Evolutionary conservation across 2,113 vertebrate genomes (phyloP).

Genomic region (Serinus canaria): DNA sequence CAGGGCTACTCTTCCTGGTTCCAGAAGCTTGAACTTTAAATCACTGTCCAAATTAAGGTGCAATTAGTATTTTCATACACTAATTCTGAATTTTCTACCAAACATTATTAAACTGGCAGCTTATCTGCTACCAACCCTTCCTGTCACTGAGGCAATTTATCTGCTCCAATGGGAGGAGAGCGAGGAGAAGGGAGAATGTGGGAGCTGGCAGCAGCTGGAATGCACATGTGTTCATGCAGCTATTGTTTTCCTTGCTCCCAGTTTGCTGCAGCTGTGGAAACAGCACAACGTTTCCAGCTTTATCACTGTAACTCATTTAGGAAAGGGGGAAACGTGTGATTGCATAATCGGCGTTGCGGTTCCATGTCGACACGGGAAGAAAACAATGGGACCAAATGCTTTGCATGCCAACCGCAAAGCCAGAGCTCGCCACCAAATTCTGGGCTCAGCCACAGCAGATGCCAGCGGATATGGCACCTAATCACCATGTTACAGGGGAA

Average conservation of each 20-base stretch:
- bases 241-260: constrained; percentile 15
- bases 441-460: neutral
- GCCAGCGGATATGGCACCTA: neutral
- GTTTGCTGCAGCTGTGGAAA: constrained; percentile 28
- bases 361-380: neutral
- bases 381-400: neutral
- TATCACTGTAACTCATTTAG: neutral
- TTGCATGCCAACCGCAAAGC: neutral
- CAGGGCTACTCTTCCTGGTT: neutral
- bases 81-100: neutral
- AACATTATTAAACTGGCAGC: neutral
- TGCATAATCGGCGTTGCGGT: neutral
- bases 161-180: neutral
- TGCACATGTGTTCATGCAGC: neutral
- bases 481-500: neutral
- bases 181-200: neutral
- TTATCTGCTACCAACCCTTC: neutral
- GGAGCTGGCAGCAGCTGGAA: constrained; percentile 24
- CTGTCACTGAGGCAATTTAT: neutral
- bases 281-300: neutral
- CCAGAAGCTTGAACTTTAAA: neutral
- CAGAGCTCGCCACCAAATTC: neutral
- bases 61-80: neutral
- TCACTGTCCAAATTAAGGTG: neutral
- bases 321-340: neutral